Evolutionary conservation across 2,797 vertebrate species (phyloP), one percentile per base, ranked within the genome.

Genomic region (Coregonus sp.): DNA sequence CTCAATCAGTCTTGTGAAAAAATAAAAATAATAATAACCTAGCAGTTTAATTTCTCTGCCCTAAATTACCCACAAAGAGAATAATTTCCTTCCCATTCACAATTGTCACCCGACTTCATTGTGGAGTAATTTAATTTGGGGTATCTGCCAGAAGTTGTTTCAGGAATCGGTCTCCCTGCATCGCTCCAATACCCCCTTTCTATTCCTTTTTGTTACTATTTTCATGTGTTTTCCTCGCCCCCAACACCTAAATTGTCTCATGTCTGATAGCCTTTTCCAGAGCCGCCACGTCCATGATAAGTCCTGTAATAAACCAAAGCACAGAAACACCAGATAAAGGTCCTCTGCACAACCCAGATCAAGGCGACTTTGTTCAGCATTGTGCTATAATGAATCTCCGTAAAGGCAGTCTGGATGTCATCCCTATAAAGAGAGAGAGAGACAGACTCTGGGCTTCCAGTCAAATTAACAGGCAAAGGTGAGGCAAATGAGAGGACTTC

Each of bases 401-500:
- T 35, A 35, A 16, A 68, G 66, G 15, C 12, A 33, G 31, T 33
- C 12, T 33, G 31, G 65, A 35, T 67, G 65, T 67, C 25, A 35
- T 35, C 31, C 31, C 14, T 15, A 68, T 68, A 18, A 14, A 18
- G 14, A 35, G 16, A 35, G 66, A 37, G 5, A 67, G 14, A 67
- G 31, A 31, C 14, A 35, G 12, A 68, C 31, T 68, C 66, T 37
- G 33, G 66, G 15, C 14, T 68, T 5, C 29, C 31, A 68, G 66
- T 68, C 66, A 35, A 35, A 68, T 68, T 15, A 12, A 37, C 66
- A 68, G 33, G 33, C 66, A 68, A 68, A 68, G 66, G 66, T 68
- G 66, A 35, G 66, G 66, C 31, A 68, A 16, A 68, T 68, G 29
- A 35, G 66, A 68, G 66, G 66, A 68, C 66, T 68, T 68, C 31